These are phyloP conservation scores for Galeopterus variegatus DNA, from an alignment of 2,113 vertebrate genomes.

Conservation along the genomic window DNA sequence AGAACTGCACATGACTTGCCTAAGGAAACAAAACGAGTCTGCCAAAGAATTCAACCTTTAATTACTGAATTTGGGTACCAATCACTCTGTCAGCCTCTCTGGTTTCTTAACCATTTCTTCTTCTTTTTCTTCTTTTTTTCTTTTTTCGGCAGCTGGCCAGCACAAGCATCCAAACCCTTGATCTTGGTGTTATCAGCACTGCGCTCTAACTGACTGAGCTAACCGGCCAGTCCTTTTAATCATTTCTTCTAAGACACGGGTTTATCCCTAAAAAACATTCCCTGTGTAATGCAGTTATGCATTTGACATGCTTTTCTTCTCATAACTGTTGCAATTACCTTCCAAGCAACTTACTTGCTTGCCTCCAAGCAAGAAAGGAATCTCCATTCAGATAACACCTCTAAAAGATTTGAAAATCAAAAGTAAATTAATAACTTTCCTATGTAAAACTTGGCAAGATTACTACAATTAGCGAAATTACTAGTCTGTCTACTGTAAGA, in stretches of 20 bases:
- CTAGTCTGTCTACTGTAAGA: not conserved
- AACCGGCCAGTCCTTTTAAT: not conserved
- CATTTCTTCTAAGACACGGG: slow-evolving; percentile 20
- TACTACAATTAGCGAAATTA: not conserved
- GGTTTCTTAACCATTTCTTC: not conserved
- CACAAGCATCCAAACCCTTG: too few relatives aligned
- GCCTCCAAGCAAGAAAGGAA: slow-evolving; percentile 2
- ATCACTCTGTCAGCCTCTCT: not conserved
- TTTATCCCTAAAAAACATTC: not conserved
- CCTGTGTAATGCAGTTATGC: not conserved
- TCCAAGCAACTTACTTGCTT: not conserved
- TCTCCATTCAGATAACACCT: not conserved
- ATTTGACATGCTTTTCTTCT: not conserved
- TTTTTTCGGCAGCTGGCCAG: not conserved
- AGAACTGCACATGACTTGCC: not conserved
- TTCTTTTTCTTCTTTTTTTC: not conserved
- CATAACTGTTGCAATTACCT: not conserved
- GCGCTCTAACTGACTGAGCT: too few relatives aligned
- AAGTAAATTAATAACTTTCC: not conserved
- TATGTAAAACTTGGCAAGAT: not conserved
- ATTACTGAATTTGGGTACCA: not conserved
- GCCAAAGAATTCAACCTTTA: slow-evolving; percentile 20
- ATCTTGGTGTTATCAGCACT: too few relatives aligned
- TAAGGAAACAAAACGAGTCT: not conserved
- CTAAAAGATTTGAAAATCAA: slow-evolving; percentile 10